Evolutionary conservation across 2,113 vertebrate genomes (phyloP), one percentile per base, ranked within the genome.

Genomic region (Scomber scombrus): DNA sequence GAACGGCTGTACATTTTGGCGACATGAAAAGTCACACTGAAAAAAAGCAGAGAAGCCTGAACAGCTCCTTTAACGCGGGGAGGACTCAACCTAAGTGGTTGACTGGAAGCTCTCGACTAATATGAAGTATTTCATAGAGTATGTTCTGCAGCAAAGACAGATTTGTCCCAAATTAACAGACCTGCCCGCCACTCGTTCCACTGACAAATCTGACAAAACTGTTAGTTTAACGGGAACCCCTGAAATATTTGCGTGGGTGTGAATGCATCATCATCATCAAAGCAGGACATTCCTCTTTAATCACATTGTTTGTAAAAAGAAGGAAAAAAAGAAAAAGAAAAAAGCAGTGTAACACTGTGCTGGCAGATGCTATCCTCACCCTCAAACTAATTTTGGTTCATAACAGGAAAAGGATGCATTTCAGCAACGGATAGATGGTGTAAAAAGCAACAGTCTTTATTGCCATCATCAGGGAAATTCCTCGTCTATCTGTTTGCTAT

Each of bases 261-360:
- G 77, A 79, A 75, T 76, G 69, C 51, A 83, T 89, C 84, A 74
- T 90, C 80, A 78, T 86, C 81, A 69, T 78, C 54, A 76, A 81
- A 91, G 78, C 8, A 78, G 43, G 85, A 91, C 77, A 86, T 91
- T 88, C 86, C 85, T 84, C 79, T 80, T 90, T 85, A 89, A 88
- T 86, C 63, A 78, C 78, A 65, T 54, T 84, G 43, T 80, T 84
- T 73, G 29, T 63, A 12, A 8, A n/a, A 65, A 23, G 57, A 31
- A 50, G 23, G 26, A 19, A 11, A 47, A 40, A 66, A 31, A 45
- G 43, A 23, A 29, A 40, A 34, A 34, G 7, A 34, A 34, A 34
- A 7, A 34, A 34, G 4, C 46, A 81, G 62, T 71, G 62, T 21
- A 61, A 54, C 55, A 43, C 47, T 56, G n/a, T 47, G 66, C 70